Percentiles rank a stretch among this genome's conserved stretches.
Conservation (phyloP, 2,888 invertebrate genomes). For the Crocallis elinguaria region DNA sequence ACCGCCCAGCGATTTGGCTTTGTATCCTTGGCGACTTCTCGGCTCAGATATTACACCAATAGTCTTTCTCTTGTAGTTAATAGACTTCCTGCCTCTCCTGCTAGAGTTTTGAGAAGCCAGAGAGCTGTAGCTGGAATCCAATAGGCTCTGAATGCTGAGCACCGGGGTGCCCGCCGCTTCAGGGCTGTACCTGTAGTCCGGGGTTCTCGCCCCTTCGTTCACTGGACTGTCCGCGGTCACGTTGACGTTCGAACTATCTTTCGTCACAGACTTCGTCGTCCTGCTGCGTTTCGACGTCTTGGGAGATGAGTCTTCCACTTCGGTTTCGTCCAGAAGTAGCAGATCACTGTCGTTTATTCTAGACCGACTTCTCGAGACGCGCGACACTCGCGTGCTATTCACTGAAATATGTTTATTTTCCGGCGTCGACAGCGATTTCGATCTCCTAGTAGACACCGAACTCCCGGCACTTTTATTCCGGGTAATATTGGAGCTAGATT, state of each 20-base stretch:
- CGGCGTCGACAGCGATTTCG: slow-evolving; percentile 54
- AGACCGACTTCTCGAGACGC: slow-evolving; percentile 56
- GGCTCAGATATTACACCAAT: slow-evolving; percentile 48
- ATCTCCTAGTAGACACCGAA: slow-evolving; percentile 40
- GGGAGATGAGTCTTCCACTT: slow-evolving; percentile 52
- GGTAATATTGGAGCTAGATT: slow-evolving; percentile 28
- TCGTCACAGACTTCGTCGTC: slow-evolving; percentile 25
- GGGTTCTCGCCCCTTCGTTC: slow-evolving; percentile 55
- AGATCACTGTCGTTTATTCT: slow-evolving; percentile 61
- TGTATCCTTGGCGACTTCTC: slow-evolving; percentile 36
- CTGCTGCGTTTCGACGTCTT: slow-evolving; percentile 48
- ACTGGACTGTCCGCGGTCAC: slow-evolving; percentile 15
- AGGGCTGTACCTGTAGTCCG: slow-evolving; percentile 59
- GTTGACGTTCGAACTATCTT: slow-evolving; percentile 5
- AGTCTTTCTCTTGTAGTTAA: slow-evolving; percentile 52
- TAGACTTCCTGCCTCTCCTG: slow-evolving; percentile 30
- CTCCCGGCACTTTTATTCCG: slow-evolving; percentile 26
- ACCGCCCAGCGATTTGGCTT: slow-evolving; percentile 52
- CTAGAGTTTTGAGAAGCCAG: slow-evolving; percentile 32
- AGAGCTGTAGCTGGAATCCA: slow-evolving; percentile 58
- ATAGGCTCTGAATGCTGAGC: slow-evolving; percentile 63
- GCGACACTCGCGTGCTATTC: slow-evolving; percentile 53
- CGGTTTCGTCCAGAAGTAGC: slow-evolving; percentile 45
- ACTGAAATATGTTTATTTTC: slow-evolving; percentile 53
- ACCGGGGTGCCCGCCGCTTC: slow-evolving; percentile 66